These are phyloP conservation scores for Holothuria leucospilota DNA, from an alignment of 53 echinoderm and acorn worm species.

Conservation along the genomic window DNA sequence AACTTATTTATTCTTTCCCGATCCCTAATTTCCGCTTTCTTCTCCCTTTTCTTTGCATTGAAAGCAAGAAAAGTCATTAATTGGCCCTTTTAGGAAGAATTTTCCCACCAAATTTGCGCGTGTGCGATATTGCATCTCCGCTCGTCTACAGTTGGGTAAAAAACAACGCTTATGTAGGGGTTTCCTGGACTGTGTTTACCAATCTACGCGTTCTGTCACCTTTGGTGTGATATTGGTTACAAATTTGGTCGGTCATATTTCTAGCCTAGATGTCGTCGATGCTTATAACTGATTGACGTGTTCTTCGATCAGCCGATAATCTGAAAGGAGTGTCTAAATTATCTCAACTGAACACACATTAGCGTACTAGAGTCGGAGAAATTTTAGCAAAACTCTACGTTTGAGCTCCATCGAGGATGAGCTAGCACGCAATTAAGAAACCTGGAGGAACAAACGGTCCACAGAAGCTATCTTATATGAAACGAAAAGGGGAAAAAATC, in stretches of 20 bases:
- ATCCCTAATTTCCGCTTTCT: constrained; percentile 49
- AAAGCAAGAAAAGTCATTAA: constrained; percentile 56
- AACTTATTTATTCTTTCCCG: constrained; percentile 39
- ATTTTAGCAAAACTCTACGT: too few species aligned
- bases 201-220: constrained; percentile 44
- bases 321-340: too few species aligned
- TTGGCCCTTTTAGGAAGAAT: constrained; percentile 50
- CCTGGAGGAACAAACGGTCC: too few species aligned
- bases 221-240: constrained; percentile 50
- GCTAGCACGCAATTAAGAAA: too few species aligned
- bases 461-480: too few species aligned
- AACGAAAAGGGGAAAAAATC: too few species aligned
- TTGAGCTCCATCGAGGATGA: too few species aligned
- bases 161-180: constrained; percentile 37
- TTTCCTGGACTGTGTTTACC: constrained; percentile 36
- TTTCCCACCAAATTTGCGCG: constrained; percentile 23
- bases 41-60: constrained; percentile 40
- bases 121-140: constrained; percentile 27
- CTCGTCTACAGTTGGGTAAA: constrained; percentile 17
- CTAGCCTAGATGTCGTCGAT: too few species aligned
- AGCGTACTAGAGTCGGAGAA: too few species aligned
- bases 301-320: too few species aligned
- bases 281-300: too few species aligned
- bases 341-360: too few species aligned
- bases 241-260: constrained; percentile 32